Evolutionary conservation across 2,113 vertebrate species (phyloP).

Genomic region (Sardina pilchardus): DNA sequence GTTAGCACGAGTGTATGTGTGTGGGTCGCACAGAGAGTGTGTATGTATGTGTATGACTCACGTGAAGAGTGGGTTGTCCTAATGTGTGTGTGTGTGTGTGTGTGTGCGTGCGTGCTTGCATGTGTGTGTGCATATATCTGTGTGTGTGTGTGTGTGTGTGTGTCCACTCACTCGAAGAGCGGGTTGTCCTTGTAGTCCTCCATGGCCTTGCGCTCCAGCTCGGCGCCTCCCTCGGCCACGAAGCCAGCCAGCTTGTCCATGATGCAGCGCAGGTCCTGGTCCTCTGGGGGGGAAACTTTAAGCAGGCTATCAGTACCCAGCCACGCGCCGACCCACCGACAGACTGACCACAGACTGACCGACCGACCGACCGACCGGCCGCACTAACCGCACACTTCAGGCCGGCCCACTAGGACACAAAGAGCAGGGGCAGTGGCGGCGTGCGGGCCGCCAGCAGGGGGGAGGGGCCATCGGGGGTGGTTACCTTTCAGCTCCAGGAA

Average conservation of each 20-base stretch:
- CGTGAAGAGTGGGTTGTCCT: no score
- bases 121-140: no score
- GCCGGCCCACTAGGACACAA: not conserved
- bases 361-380: no score
- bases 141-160: not conserved
- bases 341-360: no score
- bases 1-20: no score
- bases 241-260: slow-evolving; percentile 94
- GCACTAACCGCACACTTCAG: not conserved
- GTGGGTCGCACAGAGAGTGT: not conserved
- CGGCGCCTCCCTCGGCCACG: slow-evolving; percentile 90
- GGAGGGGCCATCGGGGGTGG: slow-evolving; percentile 40
- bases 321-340: not conserved
- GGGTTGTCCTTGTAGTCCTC: slow-evolving; percentile 95
- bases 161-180: slow-evolving; percentile 87
- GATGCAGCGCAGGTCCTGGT: slow-evolving; percentile 84
- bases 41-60: not conserved
- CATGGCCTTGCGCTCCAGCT: slow-evolving; percentile 89
- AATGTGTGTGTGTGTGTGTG: no score
- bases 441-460: slow-evolving; percentile 45
- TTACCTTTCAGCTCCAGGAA: slow-evolving; percentile 79
- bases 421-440: slow-evolving; percentile 31
- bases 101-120: no score
- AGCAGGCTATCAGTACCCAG: slow-evolving; percentile 92
- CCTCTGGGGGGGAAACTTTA: slow-evolving; percentile 99